Base-by-base conservation (phyloP, 2,888 invertebrate genomes). In the Saturnia japonica region DNA sequence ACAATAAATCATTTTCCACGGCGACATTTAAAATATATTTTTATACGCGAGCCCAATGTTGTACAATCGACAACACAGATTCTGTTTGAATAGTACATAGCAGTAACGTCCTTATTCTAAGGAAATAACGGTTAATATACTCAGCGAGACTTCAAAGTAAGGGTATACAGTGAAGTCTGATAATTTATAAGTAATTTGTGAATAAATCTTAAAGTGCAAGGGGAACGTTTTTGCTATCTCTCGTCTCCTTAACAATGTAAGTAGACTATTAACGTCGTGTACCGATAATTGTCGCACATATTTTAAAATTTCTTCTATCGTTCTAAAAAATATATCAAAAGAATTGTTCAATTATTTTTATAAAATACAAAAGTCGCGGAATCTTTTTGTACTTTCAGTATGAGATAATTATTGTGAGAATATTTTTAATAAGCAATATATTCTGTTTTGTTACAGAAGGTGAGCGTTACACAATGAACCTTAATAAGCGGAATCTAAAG, bases 221-320 rank as follows among this genome's bases (percentile, higher is more conserved):
- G 92, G 91, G 91, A 88, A 85, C 79, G 82, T 92, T 92, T 91
- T 91, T 90, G 84, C 82, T 80, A 82, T 86, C 79, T 85, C 75
- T 82, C 77, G 75, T 79, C 80, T 84, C 78, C 81, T 82, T 83
- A 77, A 89, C 90, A 89, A 85, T 92, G 91, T 93, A 91, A 91
- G 88, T 79, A 88, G 86, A 87, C 92, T 92, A 94, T 94, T 93
- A 93, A 91, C 90, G 91, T 91, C 93, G 83, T 94, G 93, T 94
- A 89, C 89, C 84, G 93, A 93, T 94, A 94, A 94, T 94, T 94
- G 94, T 94, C 94, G 89, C 94, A 93, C 93, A 92, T 94, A 94
- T 93, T 93, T 93, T 90, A 92, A 84, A 91, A 90, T 84, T 86
- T 86, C 79, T 85, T 82, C 82, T 83, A 81, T 85, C 80, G 81